phyloP scores from a whole-genome alignment of 2,797 vertebrate genomes.

The Mormyrops attenuatus region DNA sequence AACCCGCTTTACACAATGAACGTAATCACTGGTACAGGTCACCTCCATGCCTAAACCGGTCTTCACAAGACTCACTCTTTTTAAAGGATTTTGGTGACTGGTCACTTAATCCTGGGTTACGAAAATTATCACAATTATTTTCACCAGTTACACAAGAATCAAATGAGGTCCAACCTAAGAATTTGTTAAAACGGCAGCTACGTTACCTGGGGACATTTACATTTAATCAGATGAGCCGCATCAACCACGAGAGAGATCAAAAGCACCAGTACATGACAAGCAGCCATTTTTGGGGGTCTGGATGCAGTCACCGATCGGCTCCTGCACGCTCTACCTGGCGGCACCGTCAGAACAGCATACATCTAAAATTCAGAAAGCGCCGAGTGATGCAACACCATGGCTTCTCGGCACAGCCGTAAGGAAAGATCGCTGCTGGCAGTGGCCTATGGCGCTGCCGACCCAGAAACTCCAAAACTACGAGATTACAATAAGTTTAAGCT shows the following conservation, averaged over 20 bases:
- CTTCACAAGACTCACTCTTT: not conserved
- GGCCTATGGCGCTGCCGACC: not conserved
- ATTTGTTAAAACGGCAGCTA: not conserved
- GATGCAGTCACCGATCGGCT: not conserved
- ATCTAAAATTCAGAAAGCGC: not conserved
- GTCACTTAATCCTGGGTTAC: not conserved
- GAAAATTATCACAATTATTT: not conserved
- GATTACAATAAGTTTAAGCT: not conserved
- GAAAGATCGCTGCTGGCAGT: not conserved
- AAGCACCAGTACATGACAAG: not conserved
- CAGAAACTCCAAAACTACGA: not conserved
- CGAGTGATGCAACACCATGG: not conserved
- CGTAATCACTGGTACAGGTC: not conserved
- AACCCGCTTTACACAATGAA: not conserved
- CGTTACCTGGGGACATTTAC: not conserved
- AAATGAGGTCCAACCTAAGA: not conserved
- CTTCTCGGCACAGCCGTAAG: not conserved
- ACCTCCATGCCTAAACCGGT: not conserved
- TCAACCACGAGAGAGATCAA: not conserved
- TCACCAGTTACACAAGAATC: not conserved
- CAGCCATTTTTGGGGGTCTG: not conserved
- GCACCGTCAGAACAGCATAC: not conserved
- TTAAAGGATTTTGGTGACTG: not conserved
- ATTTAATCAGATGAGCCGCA: not conserved
- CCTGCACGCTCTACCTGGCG: not conserved